Percentiles rank a stretch among this genome's conserved stretches.
Conservation (phyloP, 2,113 vertebrate species). For the Salvelinus alpinus region DNA sequence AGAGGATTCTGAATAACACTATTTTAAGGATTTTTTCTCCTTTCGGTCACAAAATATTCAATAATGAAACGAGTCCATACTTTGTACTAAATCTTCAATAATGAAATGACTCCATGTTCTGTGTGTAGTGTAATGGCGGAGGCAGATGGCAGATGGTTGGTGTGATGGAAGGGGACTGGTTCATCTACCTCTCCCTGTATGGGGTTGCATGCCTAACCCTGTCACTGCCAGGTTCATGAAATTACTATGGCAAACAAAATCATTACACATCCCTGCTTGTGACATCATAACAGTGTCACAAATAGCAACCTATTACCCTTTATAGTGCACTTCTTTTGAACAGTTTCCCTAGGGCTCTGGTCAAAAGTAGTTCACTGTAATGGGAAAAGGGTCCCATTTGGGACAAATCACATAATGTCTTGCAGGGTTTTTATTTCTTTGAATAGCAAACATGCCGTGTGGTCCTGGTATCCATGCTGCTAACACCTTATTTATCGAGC, state of each 20-base stretch:
- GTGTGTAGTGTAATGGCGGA: not conserved
- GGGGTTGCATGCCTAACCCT: slow-evolving; percentile 53
- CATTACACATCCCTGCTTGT: not conserved
- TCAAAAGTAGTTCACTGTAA: no score
- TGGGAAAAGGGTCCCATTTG: not conserved
- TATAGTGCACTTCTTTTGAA: no score
- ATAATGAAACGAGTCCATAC: not conserved
- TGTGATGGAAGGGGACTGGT: slow-evolving; percentile 56
- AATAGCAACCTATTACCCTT: no score
- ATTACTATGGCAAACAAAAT: slow-evolving; percentile 54
- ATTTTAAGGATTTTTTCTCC: not conserved
- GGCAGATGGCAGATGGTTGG: slow-evolving; percentile 75
- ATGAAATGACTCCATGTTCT: not conserved
- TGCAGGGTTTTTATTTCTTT: not conserved
- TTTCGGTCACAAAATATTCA: not conserved
- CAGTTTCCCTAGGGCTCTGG: no score
- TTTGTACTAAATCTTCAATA: not conserved
- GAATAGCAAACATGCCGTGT: no score
- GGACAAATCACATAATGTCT: slow-evolving; percentile 32
- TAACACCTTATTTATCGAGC: no score
- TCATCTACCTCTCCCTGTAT: slow-evolving; percentile 65
- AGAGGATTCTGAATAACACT: not conserved
- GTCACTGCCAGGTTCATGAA: slow-evolving; percentile 50
- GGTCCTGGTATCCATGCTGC: no score
- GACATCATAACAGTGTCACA: no score